These are phyloP conservation scores for Albula glossodonta DNA, from an alignment of 2,113 vertebrate species.

Conservation along the genomic window DNA sequence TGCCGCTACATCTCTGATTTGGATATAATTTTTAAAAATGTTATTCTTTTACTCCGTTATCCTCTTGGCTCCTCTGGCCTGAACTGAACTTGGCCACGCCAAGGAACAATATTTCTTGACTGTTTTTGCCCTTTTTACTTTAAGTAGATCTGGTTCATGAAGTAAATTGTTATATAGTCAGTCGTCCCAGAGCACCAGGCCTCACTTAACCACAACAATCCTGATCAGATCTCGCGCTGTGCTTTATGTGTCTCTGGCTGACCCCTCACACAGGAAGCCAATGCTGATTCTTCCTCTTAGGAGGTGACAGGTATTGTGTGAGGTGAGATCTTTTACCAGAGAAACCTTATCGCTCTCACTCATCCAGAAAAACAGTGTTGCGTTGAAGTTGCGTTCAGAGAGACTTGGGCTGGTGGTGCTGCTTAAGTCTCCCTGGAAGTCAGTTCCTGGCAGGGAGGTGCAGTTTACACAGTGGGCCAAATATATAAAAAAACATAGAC, in stretches of 20 bases:
- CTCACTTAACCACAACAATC: no score
- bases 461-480: not conserved
- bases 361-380: not conserved
- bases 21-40: not conserved
- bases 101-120: not conserved
- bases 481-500: not conserved
- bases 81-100: not conserved
- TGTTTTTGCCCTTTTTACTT: not conserved
- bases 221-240: no score
- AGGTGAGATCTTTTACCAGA: not conserved
- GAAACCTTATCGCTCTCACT: not conserved
- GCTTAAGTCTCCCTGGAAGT: not conserved
- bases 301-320: not conserved
- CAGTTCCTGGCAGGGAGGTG: not conserved
- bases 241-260: no score
- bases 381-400: not conserved
- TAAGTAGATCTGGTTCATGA: not conserved
- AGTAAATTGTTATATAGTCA: not conserved
- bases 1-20: not conserved
- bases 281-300: no score
- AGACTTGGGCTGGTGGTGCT: not conserved
- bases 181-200: not conserved
- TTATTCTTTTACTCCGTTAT: not conserved
- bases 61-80: not conserved
- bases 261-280: no score